Conservation (phyloP, 2,797 vertebrate genomes). For the Gambusia yucatana region DNA sequence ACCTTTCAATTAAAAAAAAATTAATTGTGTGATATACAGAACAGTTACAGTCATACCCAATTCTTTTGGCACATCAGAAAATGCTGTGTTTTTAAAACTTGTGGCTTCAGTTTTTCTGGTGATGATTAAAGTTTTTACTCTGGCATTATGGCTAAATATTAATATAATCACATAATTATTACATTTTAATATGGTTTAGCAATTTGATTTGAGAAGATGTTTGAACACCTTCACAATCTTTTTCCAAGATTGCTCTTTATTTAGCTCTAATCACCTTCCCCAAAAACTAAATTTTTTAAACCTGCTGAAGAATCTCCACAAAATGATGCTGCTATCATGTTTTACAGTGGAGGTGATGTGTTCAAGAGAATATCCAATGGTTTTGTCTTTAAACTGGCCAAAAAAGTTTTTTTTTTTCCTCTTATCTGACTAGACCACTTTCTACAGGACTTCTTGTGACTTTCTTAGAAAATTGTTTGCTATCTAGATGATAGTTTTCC, state of each 20-base stretch:
- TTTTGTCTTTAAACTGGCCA: too few relatives aligned
- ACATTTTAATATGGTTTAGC: not conserved
- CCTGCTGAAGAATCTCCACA: not conserved
- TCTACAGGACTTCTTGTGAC: not conserved
- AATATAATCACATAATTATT: not conserved
- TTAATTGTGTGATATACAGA: not conserved
- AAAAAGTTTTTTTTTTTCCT: too few relatives aligned
- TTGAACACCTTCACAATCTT: not conserved
- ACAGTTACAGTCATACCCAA: too few relatives aligned
- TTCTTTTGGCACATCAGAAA: not conserved
- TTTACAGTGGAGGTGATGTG: not conserved
- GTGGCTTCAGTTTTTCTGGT: not conserved
- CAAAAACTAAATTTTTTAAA: not conserved
- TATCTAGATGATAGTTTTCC: not conserved
- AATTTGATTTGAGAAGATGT: not conserved
- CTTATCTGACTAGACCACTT: not conserved
- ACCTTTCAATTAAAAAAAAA: not conserved
- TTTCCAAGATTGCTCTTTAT: not conserved
- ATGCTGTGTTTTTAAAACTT: not conserved
- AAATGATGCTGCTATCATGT: not conserved
- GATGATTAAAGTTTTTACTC: not conserved
- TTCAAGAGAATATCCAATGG: too few relatives aligned
- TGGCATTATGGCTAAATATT: not conserved
- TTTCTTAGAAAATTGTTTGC: not conserved
- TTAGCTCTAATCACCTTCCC: not conserved